Evolutionary conservation across 2,113 vertebrate genomes (phyloP), one percentile per base, ranked within the genome.

Genomic region (Anoplopoma fimbria): DNA sequence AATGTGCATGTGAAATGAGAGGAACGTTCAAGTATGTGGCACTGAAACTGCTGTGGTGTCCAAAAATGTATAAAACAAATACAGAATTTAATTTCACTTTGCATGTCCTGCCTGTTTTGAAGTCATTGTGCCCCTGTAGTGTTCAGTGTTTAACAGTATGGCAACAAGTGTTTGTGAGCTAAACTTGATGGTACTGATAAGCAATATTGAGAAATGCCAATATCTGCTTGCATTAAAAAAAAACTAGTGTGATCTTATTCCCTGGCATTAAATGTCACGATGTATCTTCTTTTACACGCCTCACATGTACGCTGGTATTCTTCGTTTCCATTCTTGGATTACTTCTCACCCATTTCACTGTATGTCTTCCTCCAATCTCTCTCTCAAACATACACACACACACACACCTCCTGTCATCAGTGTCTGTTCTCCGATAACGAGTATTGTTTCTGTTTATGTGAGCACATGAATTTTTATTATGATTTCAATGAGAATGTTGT

Each of bases 231-330:
- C 92, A 86, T 91, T n/a, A n/a, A 83, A 89, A 87, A 69, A 90
- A 67, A 90, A 84, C 45, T 79, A 87, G 88, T 91, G 88, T 93
- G 92, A 93, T 83, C 86, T 90, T 90, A 89, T 92, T 74, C 89
- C 89, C 84, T 87, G 86, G 91, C 93, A 93, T 94, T 94, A 94
- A 94, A 94, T 90, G 90, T 94, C 93, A 92, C 36, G 87, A 93
- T 93, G 90, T 94, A 91, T 94, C 93, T 94, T 93, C 91, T 93
- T 93, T 94, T 92, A 94, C 93, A 94, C 92, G 94, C 93, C 91
- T 94, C 93, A 93, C 93, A 89, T 94, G 93, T 93, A 89, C 81
- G 90, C 94, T 93, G 91, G 93, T 94, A 94, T 89, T 93, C 93
- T 91, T 91, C 90, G 90, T 94, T 93, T 84, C 93, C 94, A 94